Evolutionary conservation across 2,888 invertebrate genomes (phyloP), one percentile per base, ranked within the genome.

Genomic region (Meiosimyza platycephala): DNA sequence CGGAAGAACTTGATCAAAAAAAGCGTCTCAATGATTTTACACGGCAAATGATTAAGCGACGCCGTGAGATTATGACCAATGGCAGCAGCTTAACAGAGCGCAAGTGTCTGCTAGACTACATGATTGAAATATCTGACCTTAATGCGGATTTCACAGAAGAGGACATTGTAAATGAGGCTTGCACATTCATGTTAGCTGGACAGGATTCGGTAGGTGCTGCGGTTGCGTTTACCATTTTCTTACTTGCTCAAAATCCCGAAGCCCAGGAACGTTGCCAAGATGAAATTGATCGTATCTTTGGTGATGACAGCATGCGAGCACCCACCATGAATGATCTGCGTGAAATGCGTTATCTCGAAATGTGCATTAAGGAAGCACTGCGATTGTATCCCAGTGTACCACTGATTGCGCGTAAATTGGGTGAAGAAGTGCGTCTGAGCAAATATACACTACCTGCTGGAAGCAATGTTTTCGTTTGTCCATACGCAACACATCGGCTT

Each of bases 361-460:
- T 90, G 83, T 92, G 92, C 79, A 90, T 93, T 62, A 93, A 93
- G 81, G 93, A 93, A 83, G 88, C 92, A 0, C 79, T 93, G 71
- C 88, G 93, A 33, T 76, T 87, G 1, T 88, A 86, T 78, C 88
- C 88, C 40, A 88, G 87, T 75, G 87, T 87, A 2, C 87, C 88
- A 3, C 67, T 87, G 5, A 84, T 87, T 12, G 87, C 87, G 1
- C 83, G 87, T 3, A 83, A 85, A 71, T 75, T 86, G 59, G 85
- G 85, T 28, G 87, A 87, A 78, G 86, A 86, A 40, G 84, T 87
- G n/a, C 82, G 80, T 18, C 75, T 86, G 81, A 88, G 88, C 6
- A 88, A 88, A 57, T 80, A 87, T 74, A 88, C 86, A 1, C 75
- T 91, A 60, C 91, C 91, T 1, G 85, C 86, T 0, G 91, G 91